A percentile compares a stretch with the other conserved stretches of the same genome.
Conservation (phyloP, 2,888 invertebrate species). For the Caradrina kadenii region DNA sequence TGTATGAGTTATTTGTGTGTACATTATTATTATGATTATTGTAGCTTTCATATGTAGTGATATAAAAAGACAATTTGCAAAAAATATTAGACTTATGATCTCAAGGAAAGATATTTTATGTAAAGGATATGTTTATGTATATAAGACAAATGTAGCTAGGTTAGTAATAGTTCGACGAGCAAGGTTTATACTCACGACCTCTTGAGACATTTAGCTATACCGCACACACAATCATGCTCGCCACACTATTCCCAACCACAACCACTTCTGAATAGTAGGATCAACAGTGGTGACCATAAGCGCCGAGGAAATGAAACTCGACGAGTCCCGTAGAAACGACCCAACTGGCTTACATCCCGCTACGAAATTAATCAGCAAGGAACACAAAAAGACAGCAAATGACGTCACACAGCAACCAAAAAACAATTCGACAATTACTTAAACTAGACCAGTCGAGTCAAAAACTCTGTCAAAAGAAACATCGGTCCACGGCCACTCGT, state of each 20-base stretch:
- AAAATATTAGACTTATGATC: slow-evolving; percentile 14
- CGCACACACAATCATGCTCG: too few relatives aligned
- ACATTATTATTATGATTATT: slow-evolving; percentile 25
- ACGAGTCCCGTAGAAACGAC: too few relatives aligned
- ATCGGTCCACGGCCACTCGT: neutral
- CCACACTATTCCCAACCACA: too few relatives aligned
- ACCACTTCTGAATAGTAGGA: too few relatives aligned
- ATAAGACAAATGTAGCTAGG: neutral
- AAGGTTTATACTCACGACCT: too few relatives aligned
- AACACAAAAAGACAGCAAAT: too few relatives aligned
- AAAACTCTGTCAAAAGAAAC: neutral
- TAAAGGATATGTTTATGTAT: neutral
- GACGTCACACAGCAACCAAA: neutral
- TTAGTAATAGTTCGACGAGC: neutral
- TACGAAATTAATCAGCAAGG: too few relatives aligned
- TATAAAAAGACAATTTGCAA: slow-evolving; percentile 31
- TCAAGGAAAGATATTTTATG: neutral
- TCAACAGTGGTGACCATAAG: too few relatives aligned
- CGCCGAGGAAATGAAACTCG: too few relatives aligned
- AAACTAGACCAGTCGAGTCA: neutral
- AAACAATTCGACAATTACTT: too few relatives aligned
- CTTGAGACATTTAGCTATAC: too few relatives aligned
- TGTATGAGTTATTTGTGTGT: slow-evolving; percentile 30
- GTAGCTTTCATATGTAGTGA: slow-evolving; percentile 11
- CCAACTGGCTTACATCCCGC: too few relatives aligned